These are phyloP conservation scores for Lobophora halterata DNA, from an alignment of 2,888 invertebrate species.

Conservation along the genomic window DNA sequence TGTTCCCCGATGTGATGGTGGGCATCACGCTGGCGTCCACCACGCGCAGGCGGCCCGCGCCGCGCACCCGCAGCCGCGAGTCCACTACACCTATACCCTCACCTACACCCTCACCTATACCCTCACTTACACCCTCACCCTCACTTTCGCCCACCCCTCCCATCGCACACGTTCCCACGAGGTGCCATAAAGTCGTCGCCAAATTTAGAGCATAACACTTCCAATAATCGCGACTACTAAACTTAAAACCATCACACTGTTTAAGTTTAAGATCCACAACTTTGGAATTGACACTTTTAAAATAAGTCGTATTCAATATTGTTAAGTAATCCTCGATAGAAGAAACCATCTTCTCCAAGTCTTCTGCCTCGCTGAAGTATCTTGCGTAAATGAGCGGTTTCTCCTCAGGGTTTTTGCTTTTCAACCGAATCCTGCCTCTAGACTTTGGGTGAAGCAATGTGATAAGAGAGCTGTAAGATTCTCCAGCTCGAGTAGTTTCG, in stretches of 20 bases:
- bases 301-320: slow-evolving; percentile 20
- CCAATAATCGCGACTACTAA: slow-evolving; percentile 47
- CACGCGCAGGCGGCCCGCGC: slow-evolving; percentile 25
- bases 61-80: slow-evolving; percentile 36
- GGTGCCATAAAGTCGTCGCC: slow-evolving; percentile 83
- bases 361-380: slow-evolving; percentile 21
- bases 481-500: slow-evolving; percentile 7
- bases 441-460: slow-evolving; percentile 24
- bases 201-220: slow-evolving; percentile 42
- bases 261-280: slow-evolving; percentile 32
- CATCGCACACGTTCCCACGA: slow-evolving; percentile 54
- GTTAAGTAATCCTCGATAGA: slow-evolving; percentile 21
- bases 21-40: slow-evolving; percentile 58
- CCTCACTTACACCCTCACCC: too few relatives aligned
- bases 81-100: slow-evolving; percentile 49
- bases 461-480: slow-evolving; percentile 11
- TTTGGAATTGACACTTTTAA: slow-evolving; percentile 33
- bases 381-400: slow-evolving; percentile 46
- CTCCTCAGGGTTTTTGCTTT: slow-evolving; percentile 80
- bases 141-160: too few relatives aligned
- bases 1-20: slow-evolving; percentile 75
- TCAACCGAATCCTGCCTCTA: slow-evolving; percentile 20
- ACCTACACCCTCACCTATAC: too few relatives aligned
- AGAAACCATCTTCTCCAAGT: slow-evolving; percentile 20
- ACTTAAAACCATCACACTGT: slow-evolving; percentile 36